Percentiles rank a stretch among this genome's conserved stretches.
Evolutionary conservation across 1,140 invertebrate species (phyloP).

Genomic region (Drosophila sp.): DNA sequence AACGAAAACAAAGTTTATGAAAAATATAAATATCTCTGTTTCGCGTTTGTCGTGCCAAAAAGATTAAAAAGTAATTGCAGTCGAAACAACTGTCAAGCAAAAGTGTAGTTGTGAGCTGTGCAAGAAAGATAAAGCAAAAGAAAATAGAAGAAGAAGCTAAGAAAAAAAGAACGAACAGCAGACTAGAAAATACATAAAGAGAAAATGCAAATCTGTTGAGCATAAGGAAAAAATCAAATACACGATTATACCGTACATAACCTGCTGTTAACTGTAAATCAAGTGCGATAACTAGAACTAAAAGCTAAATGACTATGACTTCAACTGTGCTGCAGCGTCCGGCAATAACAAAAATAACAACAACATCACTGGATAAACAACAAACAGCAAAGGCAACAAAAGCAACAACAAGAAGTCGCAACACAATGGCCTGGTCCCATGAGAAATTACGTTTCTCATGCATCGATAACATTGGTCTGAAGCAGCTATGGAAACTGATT

Average conservation of each 20-base stretch:
- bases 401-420: constrained; percentile 41
- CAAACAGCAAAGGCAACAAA: constrained; percentile 43
- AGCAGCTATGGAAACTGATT: constrained; percentile 82
- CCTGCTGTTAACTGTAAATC: not conserved
- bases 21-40: constrained; percentile 8
- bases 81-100: constrained; percentile 15
- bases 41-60: constrained; percentile 13
- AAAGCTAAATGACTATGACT: constrained; percentile 79
- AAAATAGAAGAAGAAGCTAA: constrained; percentile 51
- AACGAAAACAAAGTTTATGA: constrained; percentile 11
- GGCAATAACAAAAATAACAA: constrained; percentile 35
- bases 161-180: constrained; percentile 49
- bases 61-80: constrained; percentile 28
- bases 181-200: constrained; percentile 51
- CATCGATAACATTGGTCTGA: constrained; percentile 81
- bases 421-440: constrained; percentile 82
- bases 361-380: constrained; percentile 49
- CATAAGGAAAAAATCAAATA: constrained; percentile 44
- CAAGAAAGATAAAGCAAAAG: constrained; percentile 50
- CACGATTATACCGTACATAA: constrained; percentile 3
- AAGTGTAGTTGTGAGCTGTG: constrained; percentile 43
- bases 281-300: constrained; percentile 35
- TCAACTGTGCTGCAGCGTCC: constrained; percentile 80
- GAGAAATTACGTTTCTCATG: constrained; percentile 82
- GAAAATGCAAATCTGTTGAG: constrained; percentile 70